These are phyloP conservation scores for Patiria miniata DNA, from an alignment of 35 echinoderm and acorn worm genomes.

Conservation along the genomic window DNA sequence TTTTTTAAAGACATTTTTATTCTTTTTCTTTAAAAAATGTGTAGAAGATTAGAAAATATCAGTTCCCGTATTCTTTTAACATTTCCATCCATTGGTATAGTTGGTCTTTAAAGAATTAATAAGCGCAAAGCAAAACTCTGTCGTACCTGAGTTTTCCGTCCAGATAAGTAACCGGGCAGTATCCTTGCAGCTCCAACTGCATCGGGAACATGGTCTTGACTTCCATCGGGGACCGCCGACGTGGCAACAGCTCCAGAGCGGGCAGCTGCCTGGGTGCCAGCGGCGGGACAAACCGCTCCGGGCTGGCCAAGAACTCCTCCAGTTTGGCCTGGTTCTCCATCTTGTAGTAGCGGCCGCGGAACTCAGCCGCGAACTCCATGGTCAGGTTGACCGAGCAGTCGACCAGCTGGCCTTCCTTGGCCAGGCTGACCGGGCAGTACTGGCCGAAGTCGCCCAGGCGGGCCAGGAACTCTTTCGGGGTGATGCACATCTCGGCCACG, in stretches of 20 bases:
- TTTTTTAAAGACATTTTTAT: too few relatives aligned
- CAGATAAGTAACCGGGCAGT: conserved; percentile 92
- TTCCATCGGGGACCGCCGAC: conserved; percentile 73
- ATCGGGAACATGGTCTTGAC: conserved; percentile 97
- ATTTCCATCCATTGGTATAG: too few relatives aligned
- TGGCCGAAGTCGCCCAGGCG: conserved; percentile 92
- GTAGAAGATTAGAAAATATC: too few relatives aligned
- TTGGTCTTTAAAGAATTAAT: too few relatives aligned
- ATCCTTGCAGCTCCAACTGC: conserved; percentile 91
- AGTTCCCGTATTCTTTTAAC: too few relatives aligned
- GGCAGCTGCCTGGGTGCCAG: conserved; percentile 83
- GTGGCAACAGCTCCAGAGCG: conserved; percentile 69
- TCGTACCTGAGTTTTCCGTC: conserved; percentile 92
- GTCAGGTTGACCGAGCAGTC: conserved; percentile 76
- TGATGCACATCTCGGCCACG: conserved; percentile 90
- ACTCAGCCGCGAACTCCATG: conserved; percentile 83
- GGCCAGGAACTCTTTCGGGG: conserved; percentile 86
- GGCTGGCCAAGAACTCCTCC: conserved; percentile 76
- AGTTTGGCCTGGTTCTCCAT: conserved; percentile 83
- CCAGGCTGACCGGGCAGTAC: conserved; percentile 97
- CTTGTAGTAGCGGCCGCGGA: conserved; percentile 95
- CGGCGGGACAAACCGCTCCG: conserved; percentile 87
- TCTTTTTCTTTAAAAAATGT: too few relatives aligned
- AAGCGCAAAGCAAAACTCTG: neutral
- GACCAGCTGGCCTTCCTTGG: conserved; percentile 79